Conservation (phyloP, 2,888 invertebrate species). For the Lepas anatifera region DNA sequence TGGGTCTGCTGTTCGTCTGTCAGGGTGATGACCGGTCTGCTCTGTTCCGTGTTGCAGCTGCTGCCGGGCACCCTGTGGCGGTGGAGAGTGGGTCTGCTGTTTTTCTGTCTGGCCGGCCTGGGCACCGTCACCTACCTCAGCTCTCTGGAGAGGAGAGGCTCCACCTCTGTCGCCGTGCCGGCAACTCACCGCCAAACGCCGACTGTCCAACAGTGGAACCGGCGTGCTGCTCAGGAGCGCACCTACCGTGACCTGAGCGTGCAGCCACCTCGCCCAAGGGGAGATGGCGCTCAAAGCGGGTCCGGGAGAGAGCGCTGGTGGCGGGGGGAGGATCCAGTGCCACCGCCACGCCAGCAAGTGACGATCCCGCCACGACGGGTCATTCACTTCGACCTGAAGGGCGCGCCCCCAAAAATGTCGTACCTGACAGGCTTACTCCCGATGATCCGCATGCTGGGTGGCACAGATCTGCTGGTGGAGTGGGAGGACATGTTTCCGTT, state of each 20-base stretch:
- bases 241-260: background rate
- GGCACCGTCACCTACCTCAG: slow-evolving; percentile 15
- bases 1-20: too few species aligned
- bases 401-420: slow-evolving; percentile 39
- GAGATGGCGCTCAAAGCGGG: background rate
- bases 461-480: slow-evolving; percentile 44
- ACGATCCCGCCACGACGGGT: slow-evolving; percentile 24
- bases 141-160: background rate
- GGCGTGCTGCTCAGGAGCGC: background rate
- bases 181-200: background rate
- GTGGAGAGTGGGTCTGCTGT: slow-evolving; percentile 17
- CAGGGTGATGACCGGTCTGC: too few species aligned
- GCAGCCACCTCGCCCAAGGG: background rate
- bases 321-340: slow-evolving; percentile 4
- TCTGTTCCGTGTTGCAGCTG: slow-evolving; percentile 20
- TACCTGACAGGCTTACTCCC: slow-evolving; percentile 31
- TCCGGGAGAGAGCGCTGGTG: background rate
- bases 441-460: slow-evolving; percentile 27
- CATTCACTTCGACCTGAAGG: slow-evolving; percentile 42
- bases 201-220: background rate
- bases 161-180: background rate
- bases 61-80: slow-evolving; percentile 18
- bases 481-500: slow-evolving; percentile 52
- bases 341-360: slow-evolving; percentile 14
- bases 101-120: slow-evolving; percentile 19